These are phyloP conservation scores for Lacerta agilis DNA, from an alignment of 2,797 vertebrate genomes.

Conservation along the genomic window DNA sequence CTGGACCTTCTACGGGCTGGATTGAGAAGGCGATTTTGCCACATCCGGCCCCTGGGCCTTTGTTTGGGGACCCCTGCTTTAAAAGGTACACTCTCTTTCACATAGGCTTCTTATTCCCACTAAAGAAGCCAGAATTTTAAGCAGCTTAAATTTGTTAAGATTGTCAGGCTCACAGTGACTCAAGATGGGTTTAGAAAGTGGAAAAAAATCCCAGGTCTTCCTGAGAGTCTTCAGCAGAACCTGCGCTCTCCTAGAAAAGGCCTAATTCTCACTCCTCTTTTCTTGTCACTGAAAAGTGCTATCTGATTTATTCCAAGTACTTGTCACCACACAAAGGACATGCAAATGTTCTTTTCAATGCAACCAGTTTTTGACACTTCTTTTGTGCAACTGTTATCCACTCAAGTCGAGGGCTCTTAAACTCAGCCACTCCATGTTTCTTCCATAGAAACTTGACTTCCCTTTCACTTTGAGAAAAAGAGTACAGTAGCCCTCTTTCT, in stretches of 20 bases:
- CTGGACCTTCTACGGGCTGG: too few relatives aligned
- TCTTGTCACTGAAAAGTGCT: background rate
- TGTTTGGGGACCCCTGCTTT: too few relatives aligned
- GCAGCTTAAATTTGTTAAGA: background rate
- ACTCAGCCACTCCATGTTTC: background rate
- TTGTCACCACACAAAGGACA: background rate
- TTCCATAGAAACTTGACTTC: conserved; percentile 5
- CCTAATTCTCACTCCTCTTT: background rate
- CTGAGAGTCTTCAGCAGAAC: background rate
- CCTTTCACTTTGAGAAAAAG: background rate
- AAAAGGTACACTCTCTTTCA: background rate
- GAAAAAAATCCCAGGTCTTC: background rate
- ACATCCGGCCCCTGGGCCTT: too few relatives aligned
- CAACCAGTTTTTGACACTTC: background rate
- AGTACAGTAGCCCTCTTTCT: background rate
- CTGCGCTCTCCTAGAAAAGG: background rate
- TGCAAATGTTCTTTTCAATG: conserved; percentile 11
- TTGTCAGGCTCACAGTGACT: background rate
- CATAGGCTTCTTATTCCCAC: background rate
- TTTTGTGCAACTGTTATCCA: background rate
- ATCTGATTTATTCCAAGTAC: conserved; percentile 4
- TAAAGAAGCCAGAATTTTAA: background rate
- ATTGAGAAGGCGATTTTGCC: too few relatives aligned
- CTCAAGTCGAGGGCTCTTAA: conserved; percentile 3
- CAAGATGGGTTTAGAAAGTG: background rate